phyloP scores from a whole-genome alignment of 2,888 invertebrate species.

The Drosophila mettleri region DNA sequence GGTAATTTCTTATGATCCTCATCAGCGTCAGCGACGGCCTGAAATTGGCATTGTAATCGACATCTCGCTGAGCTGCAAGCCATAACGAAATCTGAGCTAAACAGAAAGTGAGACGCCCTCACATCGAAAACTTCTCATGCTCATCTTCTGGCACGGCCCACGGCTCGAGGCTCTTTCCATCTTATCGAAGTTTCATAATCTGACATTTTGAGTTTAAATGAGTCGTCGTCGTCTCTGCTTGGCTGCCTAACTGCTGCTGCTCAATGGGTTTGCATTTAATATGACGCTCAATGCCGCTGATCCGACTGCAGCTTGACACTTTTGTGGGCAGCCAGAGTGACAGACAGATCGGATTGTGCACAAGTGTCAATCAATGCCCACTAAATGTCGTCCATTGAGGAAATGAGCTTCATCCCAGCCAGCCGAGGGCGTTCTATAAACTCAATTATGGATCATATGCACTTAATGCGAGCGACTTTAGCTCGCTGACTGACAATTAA shows the following conservation, averaged over 20 bases:
- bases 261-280: slow-evolving; percentile 68
- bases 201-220: slow-evolving; percentile 78
- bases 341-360: slow-evolving; percentile 59
- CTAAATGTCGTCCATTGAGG: slow-evolving; percentile 53
- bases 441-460: slow-evolving; percentile 63
- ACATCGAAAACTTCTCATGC: slow-evolving; percentile 27
- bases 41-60: slow-evolving; percentile 79
- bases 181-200: slow-evolving; percentile 76
- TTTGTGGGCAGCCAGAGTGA: slow-evolving; percentile 69
- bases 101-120: slow-evolving; percentile 27
- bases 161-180: slow-evolving; percentile 21
- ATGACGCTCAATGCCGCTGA: slow-evolving; percentile 67
- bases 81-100: slow-evolving; percentile 59
- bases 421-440: slow-evolving; percentile 45
- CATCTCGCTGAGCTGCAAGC: slow-evolving; percentile 55
- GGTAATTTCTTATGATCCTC: slow-evolving; percentile 71
- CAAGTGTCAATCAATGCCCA: slow-evolving; percentile 62
- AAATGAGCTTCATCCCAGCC: slow-evolving; percentile 44
- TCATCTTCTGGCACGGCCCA: slow-evolving; percentile 66
- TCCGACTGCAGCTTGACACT: slow-evolving; percentile 76
- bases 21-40: slow-evolving; percentile 65
- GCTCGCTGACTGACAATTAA: slow-evolving; percentile 50
- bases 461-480: slow-evolving; percentile 47
- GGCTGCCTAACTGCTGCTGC: slow-evolving; percentile 16
- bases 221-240: slow-evolving; percentile 41